phyloP scores from a whole-genome alignment of 2,888 invertebrate species.

The Thelaira solivaga region DNA sequence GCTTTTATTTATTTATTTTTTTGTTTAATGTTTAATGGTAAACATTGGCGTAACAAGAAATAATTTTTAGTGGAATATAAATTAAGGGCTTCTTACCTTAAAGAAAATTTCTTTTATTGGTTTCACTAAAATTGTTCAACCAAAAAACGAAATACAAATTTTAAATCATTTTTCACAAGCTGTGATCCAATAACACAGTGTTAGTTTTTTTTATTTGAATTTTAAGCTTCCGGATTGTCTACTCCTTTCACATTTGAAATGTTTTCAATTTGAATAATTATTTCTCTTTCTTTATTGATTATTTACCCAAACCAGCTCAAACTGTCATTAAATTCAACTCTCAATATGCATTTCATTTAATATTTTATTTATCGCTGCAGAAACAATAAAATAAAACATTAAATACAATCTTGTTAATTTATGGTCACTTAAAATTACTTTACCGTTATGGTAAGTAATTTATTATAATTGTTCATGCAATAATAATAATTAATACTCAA shows the following conservation, averaged over 20 bases:
- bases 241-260: neutral
- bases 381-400: neutral
- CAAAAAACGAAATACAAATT: too few relatives aligned
- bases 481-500: neutral
- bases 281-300: neutral
- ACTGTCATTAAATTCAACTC: slow-evolving; percentile 19
- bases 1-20: neutral
- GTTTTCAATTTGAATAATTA: neutral
- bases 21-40: neutral
- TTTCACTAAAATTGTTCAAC: too few relatives aligned
- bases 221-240: slow-evolving; percentile 12
- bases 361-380: neutral
- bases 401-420: slow-evolving; percentile 30
- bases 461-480: neutral
- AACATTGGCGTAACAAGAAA: neutral
- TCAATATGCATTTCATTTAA: slow-evolving; percentile 9
- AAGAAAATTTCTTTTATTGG: too few relatives aligned
- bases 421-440: slow-evolving; percentile 13
- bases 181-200: too few relatives aligned
- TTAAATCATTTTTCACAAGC: too few relatives aligned
- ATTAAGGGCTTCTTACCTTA: too few relatives aligned
- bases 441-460: slow-evolving; percentile 47
- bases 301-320: slow-evolving; percentile 1
- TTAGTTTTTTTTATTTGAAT: neutral
- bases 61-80: neutral